Base-by-base conservation (phyloP, 2,888 invertebrate species). In the Pogonocherus hispidulus region DNA sequence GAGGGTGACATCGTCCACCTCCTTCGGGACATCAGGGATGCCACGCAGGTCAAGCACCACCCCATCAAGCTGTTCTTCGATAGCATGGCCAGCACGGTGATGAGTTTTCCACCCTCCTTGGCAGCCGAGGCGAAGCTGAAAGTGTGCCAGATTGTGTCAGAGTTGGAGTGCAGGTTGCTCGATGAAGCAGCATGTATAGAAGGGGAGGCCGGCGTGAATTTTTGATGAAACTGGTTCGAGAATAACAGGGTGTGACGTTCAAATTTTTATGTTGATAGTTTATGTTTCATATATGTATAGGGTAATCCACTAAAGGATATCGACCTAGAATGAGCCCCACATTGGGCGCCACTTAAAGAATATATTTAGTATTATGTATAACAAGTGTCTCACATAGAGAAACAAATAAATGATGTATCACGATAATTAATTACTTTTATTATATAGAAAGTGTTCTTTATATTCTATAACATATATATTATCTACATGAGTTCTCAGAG, bases 1-100 rank as follows among this genome's bases (percentile, higher is more conserved):
- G 70, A 70, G 8, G 62, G 64, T 8, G 62, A 66, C 16, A 64
- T 63, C n/a, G 51, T 75, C 18, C 68, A 72, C 62, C 57, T 75
- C 18, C 59, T 75, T 18, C 57, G 66, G 11, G 73, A 75, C 46
- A 70, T 75, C 23, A 19, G 69, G 20, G 71, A 73, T 52, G 44
- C 73, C 47, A 52, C 72, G 19, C 70, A 63, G 54, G 47, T 49
- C 4, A 70, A 56, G 32, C 69, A 72, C 6, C 63, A 73, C 67
- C 75, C 76, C 1, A 66, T 73, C 18, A 57, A 66, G 49, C 55
- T 66, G 18, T 76, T 76, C 63, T 76, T 76, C 37, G 75, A 73
- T 6, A 72, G 74, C 23, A 76, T 76, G 74, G 75, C 76, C n/a
- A 70, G 71, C 60, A 76, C 76, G 14, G 76, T 76, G 5, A 67